phyloP scores from a whole-genome alignment of 2,113 vertebrate species.

The Promerops cafer region DNA sequence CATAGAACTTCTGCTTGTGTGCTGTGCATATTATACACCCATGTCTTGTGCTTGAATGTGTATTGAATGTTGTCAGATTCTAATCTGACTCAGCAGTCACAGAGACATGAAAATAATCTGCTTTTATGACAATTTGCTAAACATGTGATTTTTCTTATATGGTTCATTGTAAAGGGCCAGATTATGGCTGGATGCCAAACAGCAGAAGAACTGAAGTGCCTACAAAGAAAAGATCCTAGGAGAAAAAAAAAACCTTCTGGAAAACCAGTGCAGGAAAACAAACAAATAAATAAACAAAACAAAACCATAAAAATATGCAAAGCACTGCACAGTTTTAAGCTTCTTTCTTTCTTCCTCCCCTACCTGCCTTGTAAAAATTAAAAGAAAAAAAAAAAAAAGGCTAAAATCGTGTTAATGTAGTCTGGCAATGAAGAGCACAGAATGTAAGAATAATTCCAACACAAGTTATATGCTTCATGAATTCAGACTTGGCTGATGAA shows the following conservation, averaged over 20 bases:
- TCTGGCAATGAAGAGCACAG: neutral
- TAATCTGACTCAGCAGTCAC: neutral
- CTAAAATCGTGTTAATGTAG: neutral
- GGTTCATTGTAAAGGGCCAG: neutral
- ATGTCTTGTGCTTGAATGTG: neutral
- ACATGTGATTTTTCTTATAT: neutral
- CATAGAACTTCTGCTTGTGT: neutral
- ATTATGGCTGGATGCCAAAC: neutral
- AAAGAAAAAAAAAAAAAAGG: neutral
- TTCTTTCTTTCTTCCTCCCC: neutral
- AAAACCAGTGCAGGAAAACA: neutral
- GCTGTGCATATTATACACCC: neutral
- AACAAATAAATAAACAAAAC: neutral
- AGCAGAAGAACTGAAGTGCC: neutral
- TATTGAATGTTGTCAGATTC: neutral
- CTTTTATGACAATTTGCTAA: neutral
- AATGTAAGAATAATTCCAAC: neutral
- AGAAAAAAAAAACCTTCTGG: neutral
- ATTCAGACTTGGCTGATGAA: neutral
- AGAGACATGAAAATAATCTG: neutral
- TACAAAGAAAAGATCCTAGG: neutral
- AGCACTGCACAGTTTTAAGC: neutral
- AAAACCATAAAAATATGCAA: neutral
- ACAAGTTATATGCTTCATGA: neutral
- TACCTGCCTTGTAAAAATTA: fast-evolving